These are phyloP conservation scores for Ciconia stormi DNA, from an alignment of 2,113 vertebrate genomes.

Conservation along the genomic window DNA sequence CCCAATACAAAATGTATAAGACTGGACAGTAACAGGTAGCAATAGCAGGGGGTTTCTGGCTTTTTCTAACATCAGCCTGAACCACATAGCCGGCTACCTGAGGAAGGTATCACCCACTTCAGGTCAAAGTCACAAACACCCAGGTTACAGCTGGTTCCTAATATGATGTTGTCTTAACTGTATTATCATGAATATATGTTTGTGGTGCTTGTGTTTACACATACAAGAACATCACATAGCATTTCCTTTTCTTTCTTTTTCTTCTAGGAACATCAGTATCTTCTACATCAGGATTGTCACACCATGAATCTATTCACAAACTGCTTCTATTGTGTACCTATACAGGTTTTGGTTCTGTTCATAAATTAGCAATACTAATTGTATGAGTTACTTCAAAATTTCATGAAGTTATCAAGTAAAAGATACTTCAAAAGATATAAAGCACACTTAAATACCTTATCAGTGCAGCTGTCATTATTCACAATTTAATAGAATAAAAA, in stretches of 20 bases:
- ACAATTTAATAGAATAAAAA: background rate
- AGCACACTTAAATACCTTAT: background rate
- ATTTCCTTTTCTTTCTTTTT: background rate
- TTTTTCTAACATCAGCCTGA: background rate
- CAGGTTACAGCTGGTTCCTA: background rate
- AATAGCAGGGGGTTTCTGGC: background rate
- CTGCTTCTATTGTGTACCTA: background rate
- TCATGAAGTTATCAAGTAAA: background rate
- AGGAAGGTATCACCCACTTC: background rate
- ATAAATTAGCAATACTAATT: background rate
- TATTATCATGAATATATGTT: background rate
- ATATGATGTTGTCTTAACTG: background rate
- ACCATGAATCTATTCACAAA: background rate
- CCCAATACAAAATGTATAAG: background rate
- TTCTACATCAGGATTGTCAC: background rate
- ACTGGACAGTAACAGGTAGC: background rate
- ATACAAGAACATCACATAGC: background rate
- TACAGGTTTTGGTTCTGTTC: background rate
- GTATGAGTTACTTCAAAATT: background rate
- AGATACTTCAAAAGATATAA: background rate
- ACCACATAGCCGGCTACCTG: background rate
- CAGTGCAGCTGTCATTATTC: background rate
- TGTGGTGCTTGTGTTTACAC: background rate
- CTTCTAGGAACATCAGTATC: background rate
- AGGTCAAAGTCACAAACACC: background rate